Conservation (phyloP, 2,797 vertebrate species). For the Malurus splendens region DNA sequence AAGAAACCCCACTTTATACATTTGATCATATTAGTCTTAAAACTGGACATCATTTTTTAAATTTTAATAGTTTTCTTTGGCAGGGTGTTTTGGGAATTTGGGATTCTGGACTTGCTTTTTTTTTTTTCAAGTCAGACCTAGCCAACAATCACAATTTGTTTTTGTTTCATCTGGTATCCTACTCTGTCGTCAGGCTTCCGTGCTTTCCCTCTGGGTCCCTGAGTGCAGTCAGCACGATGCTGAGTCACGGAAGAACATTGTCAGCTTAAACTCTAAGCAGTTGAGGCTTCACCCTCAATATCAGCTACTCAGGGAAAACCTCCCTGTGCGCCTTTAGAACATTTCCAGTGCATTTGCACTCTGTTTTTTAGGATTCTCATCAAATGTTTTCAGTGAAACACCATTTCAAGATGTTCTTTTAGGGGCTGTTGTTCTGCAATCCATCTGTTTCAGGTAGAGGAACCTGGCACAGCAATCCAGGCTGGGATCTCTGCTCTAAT, state of each 20-base stretch:
- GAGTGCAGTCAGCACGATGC: background rate
- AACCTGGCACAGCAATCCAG: background rate
- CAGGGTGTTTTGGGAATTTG: background rate
- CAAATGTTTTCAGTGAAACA: background rate
- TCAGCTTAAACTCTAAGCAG: background rate
- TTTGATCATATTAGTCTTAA: background rate
- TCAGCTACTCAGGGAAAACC: background rate
- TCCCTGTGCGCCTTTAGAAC: accelerated
- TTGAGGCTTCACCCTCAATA: background rate
- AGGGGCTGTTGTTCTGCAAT: background rate
- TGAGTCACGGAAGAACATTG: background rate
- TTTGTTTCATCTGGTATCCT: background rate
- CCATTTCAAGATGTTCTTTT: background rate
- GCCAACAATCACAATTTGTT: background rate
- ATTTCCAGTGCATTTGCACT: background rate
- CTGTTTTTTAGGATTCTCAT: background rate
- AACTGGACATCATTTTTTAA: accelerated
- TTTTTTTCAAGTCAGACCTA: background rate
- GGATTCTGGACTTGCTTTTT: background rate
- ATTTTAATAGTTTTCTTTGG: background rate
- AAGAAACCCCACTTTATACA: accelerated
- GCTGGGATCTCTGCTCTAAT: background rate
- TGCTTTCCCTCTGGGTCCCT: background rate
- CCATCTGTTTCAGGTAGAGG: background rate
- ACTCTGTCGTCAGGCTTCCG: background rate